Percentiles rank a stretch among this genome's conserved stretches.
phyloP scores from a whole-genome alignment of 2,797 vertebrate species.

The Mormyrus hasselquistii region DNA sequence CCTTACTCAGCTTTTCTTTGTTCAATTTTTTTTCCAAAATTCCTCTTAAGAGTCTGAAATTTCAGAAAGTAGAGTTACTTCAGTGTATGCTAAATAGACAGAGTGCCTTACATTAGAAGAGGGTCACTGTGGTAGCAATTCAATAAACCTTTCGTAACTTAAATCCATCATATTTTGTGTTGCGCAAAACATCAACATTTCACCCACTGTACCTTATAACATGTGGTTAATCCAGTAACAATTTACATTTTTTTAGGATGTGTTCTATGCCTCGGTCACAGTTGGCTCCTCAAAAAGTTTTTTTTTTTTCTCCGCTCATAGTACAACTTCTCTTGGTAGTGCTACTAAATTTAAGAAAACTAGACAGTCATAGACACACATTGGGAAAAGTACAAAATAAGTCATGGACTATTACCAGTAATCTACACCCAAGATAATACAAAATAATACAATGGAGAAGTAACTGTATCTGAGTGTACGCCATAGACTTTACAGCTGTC shows the following conservation, averaged over 20 bases:
- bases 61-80: neutral
- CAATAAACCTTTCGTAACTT: neutral
- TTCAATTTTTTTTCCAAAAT: neutral
- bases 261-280: neutral
- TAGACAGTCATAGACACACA: neutral
- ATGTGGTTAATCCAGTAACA: neutral
- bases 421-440: neutral
- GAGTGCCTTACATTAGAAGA: neutral
- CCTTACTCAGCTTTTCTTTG: constrained; percentile 8
- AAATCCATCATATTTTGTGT: neutral
- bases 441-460: neutral
- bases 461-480: neutral
- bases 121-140: neutral
- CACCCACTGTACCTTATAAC: neutral
- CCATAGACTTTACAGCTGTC: too few relatives aligned
- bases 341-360: neutral
- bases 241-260: neutral
- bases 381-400: neutral
- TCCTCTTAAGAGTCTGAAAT: neutral
- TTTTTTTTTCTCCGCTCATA: neutral
- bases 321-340: neutral
- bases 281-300: neutral
- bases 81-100: neutral
- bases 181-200: neutral
- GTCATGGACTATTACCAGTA: neutral